A percentile compares a stretch with the other conserved stretches of the same genome.
Conservation (phyloP, 2,113 vertebrate species). For the Sphaerodactylus townsendi region DNA sequence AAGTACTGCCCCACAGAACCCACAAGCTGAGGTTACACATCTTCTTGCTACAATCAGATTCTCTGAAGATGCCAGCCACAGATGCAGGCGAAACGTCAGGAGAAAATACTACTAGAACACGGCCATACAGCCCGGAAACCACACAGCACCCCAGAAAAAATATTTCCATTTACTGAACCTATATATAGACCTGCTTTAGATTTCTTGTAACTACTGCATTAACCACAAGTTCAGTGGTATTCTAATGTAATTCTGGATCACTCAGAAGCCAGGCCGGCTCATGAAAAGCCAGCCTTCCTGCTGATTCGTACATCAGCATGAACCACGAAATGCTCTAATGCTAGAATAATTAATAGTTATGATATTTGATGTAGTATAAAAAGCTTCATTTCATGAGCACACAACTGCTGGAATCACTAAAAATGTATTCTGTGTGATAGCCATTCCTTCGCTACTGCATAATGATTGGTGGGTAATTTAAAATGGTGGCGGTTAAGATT, state of each 20-base stretch:
- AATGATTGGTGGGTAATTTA: constrained; percentile 23
- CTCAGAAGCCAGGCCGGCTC: constrained; percentile 45
- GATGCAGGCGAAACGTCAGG: too few species aligned
- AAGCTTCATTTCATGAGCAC: constrained; percentile 53
- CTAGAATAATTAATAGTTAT: constrained; percentile 69
- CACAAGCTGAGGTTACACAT: too few species aligned
- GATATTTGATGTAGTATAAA: constrained; percentile 51
- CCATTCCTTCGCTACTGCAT: constrained; percentile 2
- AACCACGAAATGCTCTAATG: constrained; percentile 50
- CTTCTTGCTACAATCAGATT: too few species aligned
- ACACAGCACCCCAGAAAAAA: too few species aligned
- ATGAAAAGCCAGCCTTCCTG: constrained; percentile 53
- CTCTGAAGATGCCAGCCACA: too few species aligned
- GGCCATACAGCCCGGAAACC: too few species aligned
- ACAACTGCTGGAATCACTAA: constrained; percentile 44
- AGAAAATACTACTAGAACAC: too few species aligned
- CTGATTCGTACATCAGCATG: constrained; percentile 64
- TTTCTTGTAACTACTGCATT: neutral
- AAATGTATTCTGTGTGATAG: constrained; percentile 38
- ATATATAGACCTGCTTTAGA: neutral
- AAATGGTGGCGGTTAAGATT: constrained; percentile 18
- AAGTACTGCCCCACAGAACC: too few species aligned
- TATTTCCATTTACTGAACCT: neutral
- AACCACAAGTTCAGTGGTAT: neutral
- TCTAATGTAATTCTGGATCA: constrained; percentile 34